These are phyloP conservation scores for Ophion ellenae DNA, from an alignment of 2,888 invertebrate genomes.

Conservation along the genomic window DNA sequence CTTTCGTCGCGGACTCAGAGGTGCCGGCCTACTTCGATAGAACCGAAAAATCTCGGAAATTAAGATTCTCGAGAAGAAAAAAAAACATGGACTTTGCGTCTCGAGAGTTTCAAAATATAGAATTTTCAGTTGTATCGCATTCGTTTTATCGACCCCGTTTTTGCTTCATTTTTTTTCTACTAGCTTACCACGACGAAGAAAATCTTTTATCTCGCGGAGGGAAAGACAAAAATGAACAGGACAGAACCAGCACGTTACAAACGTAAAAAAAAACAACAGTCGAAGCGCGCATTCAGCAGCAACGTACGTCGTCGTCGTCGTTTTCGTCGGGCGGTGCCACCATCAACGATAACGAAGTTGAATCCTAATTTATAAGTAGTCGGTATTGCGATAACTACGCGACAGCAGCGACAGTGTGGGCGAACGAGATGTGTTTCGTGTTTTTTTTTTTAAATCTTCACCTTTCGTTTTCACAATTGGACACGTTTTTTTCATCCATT, in stretches of 20 bases:
- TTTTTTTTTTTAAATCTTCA: constrained; percentile 3
- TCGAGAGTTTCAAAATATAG: constrained; percentile 14
- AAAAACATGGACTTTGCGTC: constrained; percentile 11
- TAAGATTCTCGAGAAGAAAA: not conserved
- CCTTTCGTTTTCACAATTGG: constrained; percentile 1
- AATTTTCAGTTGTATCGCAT: constrained; percentile 15
- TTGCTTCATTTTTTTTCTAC: constrained; percentile 2
- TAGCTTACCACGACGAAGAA: constrained; percentile 33
- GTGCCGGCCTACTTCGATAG: constrained; percentile 2
- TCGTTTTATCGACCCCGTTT: not conserved
- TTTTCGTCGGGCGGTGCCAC: constrained; percentile 64
- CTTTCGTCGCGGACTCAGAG: not conserved
- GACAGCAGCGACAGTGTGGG: constrained; percentile 72
- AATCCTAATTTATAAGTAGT: constrained; percentile 67
- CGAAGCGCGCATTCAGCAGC: constrained; percentile 64
- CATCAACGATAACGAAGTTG: constrained; percentile 67
- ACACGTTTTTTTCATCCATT: constrained; percentile 18
- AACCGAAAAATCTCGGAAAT: constrained; percentile 17
- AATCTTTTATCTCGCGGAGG: constrained; percentile 42
- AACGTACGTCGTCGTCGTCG: constrained; percentile 63
- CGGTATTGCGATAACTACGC: constrained; percentile 70
- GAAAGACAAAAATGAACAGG: constrained; percentile 37
- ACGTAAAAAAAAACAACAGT: constrained; percentile 7
- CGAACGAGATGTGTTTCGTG: constrained; percentile 66
- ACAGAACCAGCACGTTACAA: constrained; percentile 45